phyloP scores from a whole-genome alignment of 1,140 invertebrate species.

The Dendrolimus punctatus region DNA sequence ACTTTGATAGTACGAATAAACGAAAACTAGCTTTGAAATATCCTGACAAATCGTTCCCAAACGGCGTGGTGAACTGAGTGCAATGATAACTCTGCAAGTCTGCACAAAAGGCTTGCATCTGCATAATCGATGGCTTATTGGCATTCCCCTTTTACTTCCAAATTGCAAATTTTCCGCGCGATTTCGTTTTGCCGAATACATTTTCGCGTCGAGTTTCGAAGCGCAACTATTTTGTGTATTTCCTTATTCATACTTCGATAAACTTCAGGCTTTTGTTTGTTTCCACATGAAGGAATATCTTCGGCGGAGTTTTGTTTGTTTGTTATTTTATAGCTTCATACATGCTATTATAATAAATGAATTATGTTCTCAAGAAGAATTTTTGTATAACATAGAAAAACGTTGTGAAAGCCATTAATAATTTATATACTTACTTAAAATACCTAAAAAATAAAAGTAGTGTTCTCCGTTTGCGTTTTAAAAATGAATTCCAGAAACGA shows the following conservation, averaged over 20 bases:
- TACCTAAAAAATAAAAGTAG: too few relatives aligned
- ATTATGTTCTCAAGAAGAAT: too few relatives aligned
- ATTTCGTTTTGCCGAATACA: conserved; percentile 64
- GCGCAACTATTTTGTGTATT: conserved; percentile 52
- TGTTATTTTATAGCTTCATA: neutral
- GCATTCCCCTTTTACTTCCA: conserved; percentile 66
- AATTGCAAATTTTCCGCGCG: conserved; percentile 71
- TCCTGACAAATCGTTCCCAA: conserved; percentile 58
- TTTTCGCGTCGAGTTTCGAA: conserved; percentile 56
- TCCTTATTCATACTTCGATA: conserved; percentile 19
- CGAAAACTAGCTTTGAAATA: conserved; percentile 38
- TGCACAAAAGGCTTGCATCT: conserved; percentile 61
- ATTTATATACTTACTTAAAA: too few relatives aligned
- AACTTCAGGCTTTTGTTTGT: conserved; percentile 11
- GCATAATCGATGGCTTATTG: conserved; percentile 70
- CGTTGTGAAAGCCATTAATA: too few relatives aligned
- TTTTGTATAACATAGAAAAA: too few relatives aligned
- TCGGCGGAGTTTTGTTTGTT: conserved; percentile 5
- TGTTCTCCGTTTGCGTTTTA: too few relatives aligned
- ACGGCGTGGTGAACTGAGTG: conserved; percentile 35
- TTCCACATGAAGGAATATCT: conserved; percentile 19
- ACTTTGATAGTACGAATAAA: conserved; percentile 21
- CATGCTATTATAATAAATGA: too few relatives aligned
- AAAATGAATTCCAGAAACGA: too few relatives aligned
- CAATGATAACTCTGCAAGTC: conserved; percentile 57